Evolutionary conservation across 2,888 invertebrate species (phyloP), one percentile per base, ranked within the genome.

Genomic region (Oscheius sp.): DNA sequence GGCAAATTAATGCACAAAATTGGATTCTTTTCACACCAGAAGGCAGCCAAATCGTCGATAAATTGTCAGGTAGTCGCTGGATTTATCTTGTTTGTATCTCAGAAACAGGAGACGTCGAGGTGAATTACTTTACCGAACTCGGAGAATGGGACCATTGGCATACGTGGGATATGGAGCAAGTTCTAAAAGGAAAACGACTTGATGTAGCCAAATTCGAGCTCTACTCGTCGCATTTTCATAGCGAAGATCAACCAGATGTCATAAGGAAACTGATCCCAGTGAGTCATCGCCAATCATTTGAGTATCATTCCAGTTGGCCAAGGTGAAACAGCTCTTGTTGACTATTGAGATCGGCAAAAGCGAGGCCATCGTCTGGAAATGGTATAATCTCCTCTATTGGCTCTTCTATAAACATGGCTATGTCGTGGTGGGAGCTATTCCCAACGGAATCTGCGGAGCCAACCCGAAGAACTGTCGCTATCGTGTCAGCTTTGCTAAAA

Each of bases 121-220:
- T 72, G n/a, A 72, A 72, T 46, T 72, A 66, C 52, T 45, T 72
- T 25, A 72, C 72, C 2, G 66, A 72, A 49, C 66, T 72, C n/a
- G 46, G 43, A n/a, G 55, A 64, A 53, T 72, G 72, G 72, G 16
- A 55, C 12, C 21, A 66, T 18, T 72, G 72, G 72, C 72, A 72
- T 29, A 72, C 66, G 9, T 72, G 72, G 64, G 72, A 72, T 21
- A 16, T 72, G 43, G 72, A 72, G 41, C 72, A 72, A 55, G 58
- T 52, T 43, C n/a, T 72, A 13, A 72, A 72, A 27, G 53, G 53
- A 23, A 53, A 43, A 66, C 45, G 56, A 3, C 55, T 66, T 2
- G 64, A 55, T 18, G 56, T 72, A 25, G 66, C 53, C 7, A 72
- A 72, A 43, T 66, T 72, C 29, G 72, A 72, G 13, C 72, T 72